Evolutionary conservation across 2,888 invertebrate species (phyloP).

Genomic region (Epicampocera succincta): DNA sequence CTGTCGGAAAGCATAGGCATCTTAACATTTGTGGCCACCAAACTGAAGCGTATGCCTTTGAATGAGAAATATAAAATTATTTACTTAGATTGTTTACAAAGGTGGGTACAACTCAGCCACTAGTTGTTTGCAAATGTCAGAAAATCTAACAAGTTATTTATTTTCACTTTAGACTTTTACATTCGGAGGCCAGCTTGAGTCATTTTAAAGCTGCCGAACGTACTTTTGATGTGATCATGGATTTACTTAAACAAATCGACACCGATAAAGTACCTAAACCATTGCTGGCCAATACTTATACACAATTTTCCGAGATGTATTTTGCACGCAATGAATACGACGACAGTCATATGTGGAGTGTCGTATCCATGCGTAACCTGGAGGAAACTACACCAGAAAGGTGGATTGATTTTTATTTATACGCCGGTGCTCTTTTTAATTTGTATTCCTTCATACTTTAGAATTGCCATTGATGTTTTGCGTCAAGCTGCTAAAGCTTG

Average conservation of each 20-base stretch:
- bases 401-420: constrained; percentile 76
- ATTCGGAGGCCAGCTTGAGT: constrained; percentile 91
- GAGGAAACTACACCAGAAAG: constrained; percentile 85
- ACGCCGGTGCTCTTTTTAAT: constrained; percentile 25
- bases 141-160: background rate
- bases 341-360: constrained; percentile 90
- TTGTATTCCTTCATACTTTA: constrained; percentile 73
- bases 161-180: constrained; percentile 86
- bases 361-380: constrained; percentile 88
- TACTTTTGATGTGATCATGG: constrained; percentile 85
- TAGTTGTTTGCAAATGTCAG: background rate
- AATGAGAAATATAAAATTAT: constrained; percentile 85
- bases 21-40: constrained; percentile 85
- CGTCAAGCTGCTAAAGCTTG: constrained; percentile 94
- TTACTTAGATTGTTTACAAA: constrained; percentile 92
- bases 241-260: constrained; percentile 83
- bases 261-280: constrained; percentile 80
- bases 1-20: constrained; percentile 89
- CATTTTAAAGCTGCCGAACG: constrained; percentile 89
- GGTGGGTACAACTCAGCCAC: constrained; percentile 84
- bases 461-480: constrained; percentile 90
- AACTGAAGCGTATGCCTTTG: constrained; percentile 84
- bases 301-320: constrained; percentile 91
- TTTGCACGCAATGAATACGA: constrained; percentile 94
- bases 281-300: constrained; percentile 87